phyloP scores from a whole-genome alignment of 2,113 vertebrate species.

The Prunella fulvescens region DNA sequence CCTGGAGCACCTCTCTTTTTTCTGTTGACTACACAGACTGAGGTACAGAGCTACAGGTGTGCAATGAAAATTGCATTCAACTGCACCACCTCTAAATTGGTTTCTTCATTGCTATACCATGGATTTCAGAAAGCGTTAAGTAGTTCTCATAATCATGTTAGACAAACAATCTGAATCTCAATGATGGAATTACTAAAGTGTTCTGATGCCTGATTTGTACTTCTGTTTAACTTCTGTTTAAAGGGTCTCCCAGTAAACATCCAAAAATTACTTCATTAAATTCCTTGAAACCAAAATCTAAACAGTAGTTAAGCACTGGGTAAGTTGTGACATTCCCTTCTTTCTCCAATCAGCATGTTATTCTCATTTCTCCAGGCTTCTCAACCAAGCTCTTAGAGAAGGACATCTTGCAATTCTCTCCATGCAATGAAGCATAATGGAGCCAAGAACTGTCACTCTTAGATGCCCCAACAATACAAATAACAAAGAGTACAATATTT shows the following conservation, averaged over 20 bases:
- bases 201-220: not conserved
- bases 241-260: not conserved
- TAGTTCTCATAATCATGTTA: not conserved
- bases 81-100: not conserved
- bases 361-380: not conserved
- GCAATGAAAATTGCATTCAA: not conserved
- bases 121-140: not conserved
- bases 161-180: not conserved
- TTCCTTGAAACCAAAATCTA: not conserved
- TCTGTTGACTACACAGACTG: not conserved
- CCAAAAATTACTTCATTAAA: not conserved
- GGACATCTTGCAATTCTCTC: not conserved
- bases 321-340: not conserved
- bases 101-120: not conserved
- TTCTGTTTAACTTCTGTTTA: not conserved
- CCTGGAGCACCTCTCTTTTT: not conserved
- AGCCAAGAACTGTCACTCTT: not conserved
- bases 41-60: not conserved
- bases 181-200: not conserved
- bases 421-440: not conserved
- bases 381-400: not conserved
- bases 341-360: not conserved
- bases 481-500: not conserved
- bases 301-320: not conserved
- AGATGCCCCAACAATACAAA: not conserved